These are phyloP conservation scores for Lagorchestes hirsutus DNA, from an alignment of 2,797 vertebrate species.

Conservation along the genomic window DNA sequence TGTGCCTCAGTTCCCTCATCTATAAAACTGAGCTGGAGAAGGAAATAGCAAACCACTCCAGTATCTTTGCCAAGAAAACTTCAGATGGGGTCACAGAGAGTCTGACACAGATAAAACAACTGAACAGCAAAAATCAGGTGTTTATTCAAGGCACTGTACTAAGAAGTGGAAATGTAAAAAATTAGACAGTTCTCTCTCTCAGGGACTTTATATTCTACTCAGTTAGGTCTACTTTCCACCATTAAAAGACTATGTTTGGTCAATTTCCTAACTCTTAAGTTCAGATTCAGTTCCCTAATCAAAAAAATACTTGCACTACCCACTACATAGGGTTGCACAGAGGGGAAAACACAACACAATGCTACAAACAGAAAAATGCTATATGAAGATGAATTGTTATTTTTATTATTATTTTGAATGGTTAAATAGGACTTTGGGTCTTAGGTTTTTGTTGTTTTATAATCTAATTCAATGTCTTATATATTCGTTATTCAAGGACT, in stretches of 20 bases:
- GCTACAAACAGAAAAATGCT: neutral
- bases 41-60: neutral
- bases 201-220: neutral
- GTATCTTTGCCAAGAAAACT: neutral
- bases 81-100: neutral
- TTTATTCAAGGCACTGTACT: neutral
- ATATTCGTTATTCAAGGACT: neutral
- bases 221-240: neutral
- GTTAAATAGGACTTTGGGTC: constrained; percentile 40
- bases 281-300: neutral
- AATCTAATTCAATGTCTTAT: constrained; percentile 30
- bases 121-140: neutral
- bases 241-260: neutral
- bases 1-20: neutral
- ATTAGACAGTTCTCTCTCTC: neutral
- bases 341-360: neutral
- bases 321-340: neutral
- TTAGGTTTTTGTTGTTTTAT: neutral
- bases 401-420: constrained; percentile 32
- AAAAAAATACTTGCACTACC: neutral
- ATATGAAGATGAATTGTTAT: neutral
- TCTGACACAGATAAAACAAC: neutral
- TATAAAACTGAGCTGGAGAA: neutral
- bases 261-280: neutral
- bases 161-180: neutral